phyloP scores from a whole-genome alignment of 2,888 invertebrate species.

The Noctua comes region DNA sequence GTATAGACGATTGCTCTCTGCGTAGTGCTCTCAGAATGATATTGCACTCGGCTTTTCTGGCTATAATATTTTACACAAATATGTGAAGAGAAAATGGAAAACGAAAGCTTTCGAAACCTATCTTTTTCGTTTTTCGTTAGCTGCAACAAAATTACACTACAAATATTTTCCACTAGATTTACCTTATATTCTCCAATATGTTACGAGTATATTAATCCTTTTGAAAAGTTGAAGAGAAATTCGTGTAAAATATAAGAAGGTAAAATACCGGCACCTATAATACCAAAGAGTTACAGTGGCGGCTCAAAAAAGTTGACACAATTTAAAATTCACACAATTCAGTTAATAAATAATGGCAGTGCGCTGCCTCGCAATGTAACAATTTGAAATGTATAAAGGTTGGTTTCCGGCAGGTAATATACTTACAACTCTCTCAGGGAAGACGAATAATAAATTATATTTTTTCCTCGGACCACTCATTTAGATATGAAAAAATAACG shows the following conservation, averaged over 20 bases:
- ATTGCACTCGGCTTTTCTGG: slow-evolving; percentile 21
- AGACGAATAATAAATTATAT: slow-evolving; percentile 76
- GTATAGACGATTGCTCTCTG: slow-evolving; percentile 23
- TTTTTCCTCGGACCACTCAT: slow-evolving; percentile 73
- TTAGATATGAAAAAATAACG: slow-evolving; percentile 78
- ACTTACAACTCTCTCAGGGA: slow-evolving; percentile 69
- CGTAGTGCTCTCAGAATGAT: slow-evolving; percentile 23
- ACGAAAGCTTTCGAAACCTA: slow-evolving; percentile 13
- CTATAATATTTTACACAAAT: slow-evolving; percentile 38
- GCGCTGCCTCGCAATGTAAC: slow-evolving; percentile 29
- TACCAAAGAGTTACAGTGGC: neutral
- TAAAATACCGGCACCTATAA: slow-evolving; percentile 3
- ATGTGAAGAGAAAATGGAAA: slow-evolving; percentile 7
- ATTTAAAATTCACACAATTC: slow-evolving; percentile 53
- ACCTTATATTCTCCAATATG: neutral
- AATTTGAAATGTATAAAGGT: slow-evolving; percentile 63
- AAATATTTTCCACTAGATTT: neutral
- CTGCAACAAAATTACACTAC: neutral
- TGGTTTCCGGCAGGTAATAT: slow-evolving; percentile 65
- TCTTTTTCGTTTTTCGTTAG: neutral
- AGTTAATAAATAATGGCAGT: slow-evolving; percentile 62
- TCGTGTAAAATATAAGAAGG: neutral
- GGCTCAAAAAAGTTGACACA: slow-evolving; percentile 34
- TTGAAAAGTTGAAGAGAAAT: neutral
- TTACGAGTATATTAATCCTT: neutral